These are phyloP conservation scores for Pelobates cultripes DNA, from an alignment of 2,797 vertebrate species.

Conservation along the genomic window DNA sequence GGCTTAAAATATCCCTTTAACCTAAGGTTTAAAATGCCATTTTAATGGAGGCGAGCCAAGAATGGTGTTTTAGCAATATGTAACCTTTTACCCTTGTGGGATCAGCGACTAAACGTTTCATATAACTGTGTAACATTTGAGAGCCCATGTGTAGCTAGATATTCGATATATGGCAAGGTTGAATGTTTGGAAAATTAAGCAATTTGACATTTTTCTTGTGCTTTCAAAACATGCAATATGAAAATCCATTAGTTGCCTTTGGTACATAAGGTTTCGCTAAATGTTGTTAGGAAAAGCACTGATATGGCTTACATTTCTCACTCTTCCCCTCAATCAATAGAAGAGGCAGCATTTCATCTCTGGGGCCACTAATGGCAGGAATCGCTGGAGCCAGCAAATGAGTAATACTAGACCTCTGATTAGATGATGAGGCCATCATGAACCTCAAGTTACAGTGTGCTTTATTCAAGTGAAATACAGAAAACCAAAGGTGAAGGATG, in stretches of 20 bases:
- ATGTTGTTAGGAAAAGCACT: conserved; percentile 67
- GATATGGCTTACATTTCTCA: conserved; percentile 85
- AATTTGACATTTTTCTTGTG: conserved; percentile 29
- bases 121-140: conserved; percentile 34
- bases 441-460: conserved; percentile 77
- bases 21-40: neutral
- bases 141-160: conserved; percentile 34
- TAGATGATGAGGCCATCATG: conserved; percentile 82
- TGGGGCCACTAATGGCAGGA: conserved; percentile 91
- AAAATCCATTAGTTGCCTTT: conserved; percentile 67
- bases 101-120: conserved; percentile 28
- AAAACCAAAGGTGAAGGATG: conserved; percentile 71
- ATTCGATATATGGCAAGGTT: conserved; percentile 29
- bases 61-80: conserved; percentile 14
- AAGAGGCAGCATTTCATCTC: conserved; percentile 93
- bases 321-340: conserved; percentile 90
- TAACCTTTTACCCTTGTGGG: conserved; percentile 47
- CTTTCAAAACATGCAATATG: conserved; percentile 52
- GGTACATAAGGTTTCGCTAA: conserved; percentile 63
- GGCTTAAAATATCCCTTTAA: too few species aligned
- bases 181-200: conserved; percentile 32
- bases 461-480: conserved; percentile 78
- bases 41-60: conserved; percentile 1
- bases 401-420: conserved; percentile 92
- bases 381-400: conserved; percentile 88